Conservation (phyloP, 1,140 invertebrate species). For the Sinella curviseta region DNA sequence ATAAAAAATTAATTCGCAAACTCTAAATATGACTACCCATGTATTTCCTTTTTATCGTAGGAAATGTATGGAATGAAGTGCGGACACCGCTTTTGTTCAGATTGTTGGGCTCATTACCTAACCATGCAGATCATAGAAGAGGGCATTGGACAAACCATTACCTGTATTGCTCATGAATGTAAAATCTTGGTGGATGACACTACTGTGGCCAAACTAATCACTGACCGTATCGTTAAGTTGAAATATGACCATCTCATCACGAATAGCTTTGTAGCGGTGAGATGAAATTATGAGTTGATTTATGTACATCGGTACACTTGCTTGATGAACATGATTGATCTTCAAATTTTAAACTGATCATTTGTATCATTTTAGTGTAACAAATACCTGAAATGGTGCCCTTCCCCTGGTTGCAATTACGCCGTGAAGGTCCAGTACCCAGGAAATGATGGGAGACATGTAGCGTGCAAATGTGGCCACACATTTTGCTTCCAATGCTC, state of each 20-base stretch:
- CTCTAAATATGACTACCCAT: too few species aligned
- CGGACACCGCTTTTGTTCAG: slow-evolving; percentile 62
- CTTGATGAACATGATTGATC: background rate
- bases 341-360: background rate
- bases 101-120: slow-evolving; percentile 63
- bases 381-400: slow-evolving; percentile 63
- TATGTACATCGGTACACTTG: too few species aligned
- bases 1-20: background rate
- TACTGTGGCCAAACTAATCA: slow-evolving; percentile 88
- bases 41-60: background rate
- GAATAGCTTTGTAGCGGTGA: slow-evolving; percentile 68
- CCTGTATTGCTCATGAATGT: slow-evolving; percentile 63
- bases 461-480: too few species aligned
- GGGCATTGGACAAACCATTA: slow-evolving; percentile 60
- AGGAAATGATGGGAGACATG: too few species aligned
- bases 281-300: too few species aligned
- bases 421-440: slow-evolving; percentile 68
- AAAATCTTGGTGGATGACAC: slow-evolving; percentile 92
- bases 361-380: slow-evolving; percentile 47
- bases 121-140: slow-evolving; percentile 65
- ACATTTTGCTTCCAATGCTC: too few species aligned
- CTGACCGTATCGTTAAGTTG: slow-evolving; percentile 85
- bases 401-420: slow-evolving; percentile 62
- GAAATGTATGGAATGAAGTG: slow-evolving; percentile 52
- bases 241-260: slow-evolving; percentile 82